Evolutionary conservation across 2,113 vertebrate species (phyloP).

Genomic region (Mola mola): DNA sequence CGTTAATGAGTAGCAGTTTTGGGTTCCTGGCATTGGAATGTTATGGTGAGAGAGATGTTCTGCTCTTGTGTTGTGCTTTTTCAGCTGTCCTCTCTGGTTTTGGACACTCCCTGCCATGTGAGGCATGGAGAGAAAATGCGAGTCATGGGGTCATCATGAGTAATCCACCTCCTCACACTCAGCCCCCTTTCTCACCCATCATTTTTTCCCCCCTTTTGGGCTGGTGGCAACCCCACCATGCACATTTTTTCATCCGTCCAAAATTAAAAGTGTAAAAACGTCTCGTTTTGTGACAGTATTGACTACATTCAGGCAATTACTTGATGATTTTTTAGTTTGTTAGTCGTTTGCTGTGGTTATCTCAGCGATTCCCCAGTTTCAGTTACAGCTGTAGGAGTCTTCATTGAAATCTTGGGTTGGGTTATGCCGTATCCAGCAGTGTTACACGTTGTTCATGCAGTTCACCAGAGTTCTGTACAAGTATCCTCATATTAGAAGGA

Average conservation of each 20-base stretch:
- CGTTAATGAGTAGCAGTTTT: constrained; percentile 18
- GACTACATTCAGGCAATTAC: too few relatives aligned
- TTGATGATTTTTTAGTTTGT: constrained; percentile 7
- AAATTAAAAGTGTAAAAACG: too few relatives aligned
- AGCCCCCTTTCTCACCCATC: constrained; percentile 6
- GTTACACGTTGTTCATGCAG: constrained; percentile 47
- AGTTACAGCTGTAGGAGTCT: constrained; percentile 17
- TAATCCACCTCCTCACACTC: constrained; percentile 43
- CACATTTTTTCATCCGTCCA: background rate
- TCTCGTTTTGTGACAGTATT: too few relatives aligned
- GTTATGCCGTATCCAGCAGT: constrained; percentile 13
- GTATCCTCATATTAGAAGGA: constrained; percentile 43
- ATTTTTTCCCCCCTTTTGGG: background rate
- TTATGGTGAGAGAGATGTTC: constrained; percentile 11
- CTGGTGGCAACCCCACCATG: background rate
- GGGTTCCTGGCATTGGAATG: constrained; percentile 24
- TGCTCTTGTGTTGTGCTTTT: constrained; percentile 57
- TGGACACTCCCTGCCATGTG: constrained; percentile 50
- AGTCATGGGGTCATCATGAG: constrained; percentile 72
- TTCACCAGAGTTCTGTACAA: constrained; percentile 36
- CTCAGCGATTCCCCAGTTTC: constrained; percentile 16
- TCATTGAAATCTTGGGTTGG: constrained; percentile 18
- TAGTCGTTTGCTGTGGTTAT: constrained; percentile 34
- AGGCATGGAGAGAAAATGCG: constrained; percentile 67
- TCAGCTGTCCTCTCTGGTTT: constrained; percentile 60